Percentiles rank a stretch among this genome's conserved stretches.
Conservation (phyloP, 1,140 invertebrate species). For the Drosophila kikkawai region DNA sequence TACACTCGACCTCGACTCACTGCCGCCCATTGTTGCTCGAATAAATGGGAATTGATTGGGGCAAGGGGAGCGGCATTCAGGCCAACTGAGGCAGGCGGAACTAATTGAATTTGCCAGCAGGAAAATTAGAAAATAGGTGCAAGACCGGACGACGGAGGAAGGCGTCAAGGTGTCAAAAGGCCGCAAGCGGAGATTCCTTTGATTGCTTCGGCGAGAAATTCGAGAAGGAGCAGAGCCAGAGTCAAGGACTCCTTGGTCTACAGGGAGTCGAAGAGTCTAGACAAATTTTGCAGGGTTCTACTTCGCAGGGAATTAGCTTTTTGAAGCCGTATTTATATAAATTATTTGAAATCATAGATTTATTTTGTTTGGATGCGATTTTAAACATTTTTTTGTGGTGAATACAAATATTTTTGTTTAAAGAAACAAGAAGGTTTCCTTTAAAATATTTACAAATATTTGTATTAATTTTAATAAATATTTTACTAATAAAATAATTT, state of each 20-base stretch:
- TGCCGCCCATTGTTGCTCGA: slow-evolving; percentile 20
- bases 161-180: slow-evolving; percentile 40
- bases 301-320: neutral
- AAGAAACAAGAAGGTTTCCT: neutral
- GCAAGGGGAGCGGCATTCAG: neutral
- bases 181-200: slow-evolving; percentile 33
- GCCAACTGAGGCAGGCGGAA: slow-evolving; percentile 27
- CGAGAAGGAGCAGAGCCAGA: neutral
- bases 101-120: slow-evolving; percentile 51
- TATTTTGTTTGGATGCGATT: neutral
- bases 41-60: slow-evolving; percentile 49
- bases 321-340: neutral
- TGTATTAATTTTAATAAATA: neutral
- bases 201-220: slow-evolving; percentile 22
- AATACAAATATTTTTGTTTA: no score
- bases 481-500: neutral
- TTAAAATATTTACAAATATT: neutral
- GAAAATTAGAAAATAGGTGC: slow-evolving; percentile 49
- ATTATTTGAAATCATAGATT: neutral
- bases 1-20: neutral
- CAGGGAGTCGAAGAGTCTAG: neutral
- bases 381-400: no score
- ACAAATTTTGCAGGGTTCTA: neutral
- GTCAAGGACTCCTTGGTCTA: neutral
- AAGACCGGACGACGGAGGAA: slow-evolving; percentile 19